Conservation (phyloP, 2,888 invertebrate genomes). For the Lasioglossum marginatum region DNA sequence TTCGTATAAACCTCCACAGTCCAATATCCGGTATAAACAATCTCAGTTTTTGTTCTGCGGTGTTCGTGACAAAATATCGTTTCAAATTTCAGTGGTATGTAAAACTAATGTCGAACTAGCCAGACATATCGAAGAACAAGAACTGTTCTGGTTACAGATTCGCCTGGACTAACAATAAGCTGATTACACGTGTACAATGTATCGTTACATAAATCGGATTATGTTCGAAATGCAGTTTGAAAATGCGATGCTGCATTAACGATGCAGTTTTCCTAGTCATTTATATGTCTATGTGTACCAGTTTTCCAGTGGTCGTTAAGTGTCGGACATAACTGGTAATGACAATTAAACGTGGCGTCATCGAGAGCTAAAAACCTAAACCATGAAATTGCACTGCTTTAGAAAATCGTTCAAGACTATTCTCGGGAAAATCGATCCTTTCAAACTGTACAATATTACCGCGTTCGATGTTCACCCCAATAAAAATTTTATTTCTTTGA, state of each 20-base stretch:
- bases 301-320: neutral
- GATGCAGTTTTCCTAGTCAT: neutral
- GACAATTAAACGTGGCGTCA: neutral
- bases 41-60: neutral
- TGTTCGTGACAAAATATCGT: neutral
- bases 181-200: constrained; percentile 2
- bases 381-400: neutral
- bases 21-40: neutral
- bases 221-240: constrained; percentile 15
- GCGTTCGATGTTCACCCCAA: neutral
- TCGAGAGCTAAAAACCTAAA: neutral
- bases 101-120: neutral
- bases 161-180: constrained; percentile 5
- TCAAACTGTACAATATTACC: neutral
- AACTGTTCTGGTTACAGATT: neutral
- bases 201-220: constrained; percentile 17
- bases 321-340: neutral
- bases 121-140: neutral
- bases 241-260: neutral
- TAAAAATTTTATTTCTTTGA: neutral
- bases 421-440: neutral
- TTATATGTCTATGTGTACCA: neutral
- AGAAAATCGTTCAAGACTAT: neutral
- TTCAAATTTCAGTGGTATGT: neutral
- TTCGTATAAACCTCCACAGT: neutral